Evolutionary conservation across 2,113 vertebrate genomes (phyloP), one percentile per base, ranked within the genome.

Genomic region (Muscicapa adusta): DNA sequence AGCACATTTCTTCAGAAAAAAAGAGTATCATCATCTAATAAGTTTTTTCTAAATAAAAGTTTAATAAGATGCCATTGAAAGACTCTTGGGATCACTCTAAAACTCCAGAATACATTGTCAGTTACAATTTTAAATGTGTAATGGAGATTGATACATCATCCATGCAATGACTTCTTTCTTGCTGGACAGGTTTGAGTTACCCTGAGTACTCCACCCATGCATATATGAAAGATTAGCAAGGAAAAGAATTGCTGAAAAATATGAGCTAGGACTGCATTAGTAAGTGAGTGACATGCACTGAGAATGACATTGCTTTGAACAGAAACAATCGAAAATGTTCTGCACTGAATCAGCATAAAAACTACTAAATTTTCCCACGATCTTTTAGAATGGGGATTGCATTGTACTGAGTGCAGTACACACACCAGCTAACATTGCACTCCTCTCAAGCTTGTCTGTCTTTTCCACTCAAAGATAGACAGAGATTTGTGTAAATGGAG

Each of bases 211-310:
- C 89, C 94, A 85, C 96, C 94, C 89, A 89, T 81, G 76, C 48
- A 65, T 53, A 26, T 16, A 19, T 38, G 53, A 78, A 75, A 95
- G 91, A 81, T 94, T 94, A 94, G 48, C 77, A 87, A 70, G 91
- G 62, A 91, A 97, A 94, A 83, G 34, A 43, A 58, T 34, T 73
- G 61, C 61, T 96, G 94, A 86, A 94, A 94, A 93, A 91, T 40
- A 56, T 18, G 83, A 91, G 34, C 11, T 66, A 87, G 29, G 54
- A 71, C 81, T 84, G 19, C 67, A 65, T 60, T n/a, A 91, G 28
- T 91, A 51, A 88, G 51, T 56, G 22, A 54, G 72, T 62, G 42
- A 65, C 29, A 54, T 42, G 42, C 28, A 42, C 28, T 40, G 60
- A 48, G 50, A 65, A 38, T n/a, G 34, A 19, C 23, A 63, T 65